Evolutionary conservation across 2,113 vertebrate genomes (phyloP).

Genomic region (human (Homo sapiens)): DNA sequence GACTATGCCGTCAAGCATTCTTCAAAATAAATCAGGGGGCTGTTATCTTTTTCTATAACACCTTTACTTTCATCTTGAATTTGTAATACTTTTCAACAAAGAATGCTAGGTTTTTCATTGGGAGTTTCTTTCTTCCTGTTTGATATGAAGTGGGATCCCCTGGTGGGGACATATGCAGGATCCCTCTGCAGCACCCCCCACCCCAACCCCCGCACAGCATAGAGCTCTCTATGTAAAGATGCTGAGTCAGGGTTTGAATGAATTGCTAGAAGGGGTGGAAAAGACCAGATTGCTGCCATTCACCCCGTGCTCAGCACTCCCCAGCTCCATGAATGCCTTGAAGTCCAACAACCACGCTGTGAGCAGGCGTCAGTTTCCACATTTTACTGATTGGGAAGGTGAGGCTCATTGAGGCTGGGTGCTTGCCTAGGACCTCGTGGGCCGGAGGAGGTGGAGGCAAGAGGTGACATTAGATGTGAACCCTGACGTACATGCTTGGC

Average conservation of each 20-base stretch:
- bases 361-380: background rate
- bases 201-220: background rate
- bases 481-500: background rate
- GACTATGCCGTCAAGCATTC: accelerated
- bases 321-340: accelerated
- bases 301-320: accelerated
- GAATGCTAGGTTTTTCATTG: background rate
- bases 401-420: background rate
- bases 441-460: no score
- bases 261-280: background rate
- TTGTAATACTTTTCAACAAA: background rate
- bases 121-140: background rate
- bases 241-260: background rate
- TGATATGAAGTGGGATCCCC: background rate
- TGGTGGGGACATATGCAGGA: background rate
- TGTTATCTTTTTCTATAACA: accelerated
- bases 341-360: accelerated
- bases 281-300: accelerated
- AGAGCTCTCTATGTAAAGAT: accelerated
- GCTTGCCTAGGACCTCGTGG: accelerated
- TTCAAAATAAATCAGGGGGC: no score
- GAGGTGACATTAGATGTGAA: background rate
- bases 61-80: background rate
- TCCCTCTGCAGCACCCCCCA: background rate
- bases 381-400: accelerated